Percentiles rank a stretch among this genome's conserved stretches.
Evolutionary conservation across 2,797 vertebrate genomes (phyloP).

Genomic region (Muscicapa striata): DNA sequence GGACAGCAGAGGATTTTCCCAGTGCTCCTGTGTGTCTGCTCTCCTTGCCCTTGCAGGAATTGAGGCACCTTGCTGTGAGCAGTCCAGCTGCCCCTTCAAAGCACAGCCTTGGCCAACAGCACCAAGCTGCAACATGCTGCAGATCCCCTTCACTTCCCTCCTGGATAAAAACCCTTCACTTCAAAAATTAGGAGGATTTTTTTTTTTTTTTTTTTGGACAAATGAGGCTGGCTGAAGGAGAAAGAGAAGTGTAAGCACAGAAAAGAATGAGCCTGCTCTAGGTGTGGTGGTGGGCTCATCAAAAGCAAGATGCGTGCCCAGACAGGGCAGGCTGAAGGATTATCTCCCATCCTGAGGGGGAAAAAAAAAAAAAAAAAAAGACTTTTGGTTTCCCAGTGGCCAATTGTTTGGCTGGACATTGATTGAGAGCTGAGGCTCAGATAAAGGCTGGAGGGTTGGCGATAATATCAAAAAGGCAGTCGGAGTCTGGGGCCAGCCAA

Average conservation of each 20-base stretch:
- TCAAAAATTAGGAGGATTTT: neutral
- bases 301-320: neutral
- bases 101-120: neutral
- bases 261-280: neutral
- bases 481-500: neutral
- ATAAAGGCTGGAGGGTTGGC: neutral
- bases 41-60: neutral
- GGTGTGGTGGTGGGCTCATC: neutral
- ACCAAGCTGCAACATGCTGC: neutral
- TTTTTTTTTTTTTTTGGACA: neutral
- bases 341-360: neutral
- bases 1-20: neutral
- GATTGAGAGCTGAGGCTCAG: neutral
- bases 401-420: neutral
- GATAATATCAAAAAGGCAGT: slow-evolving; percentile 13
- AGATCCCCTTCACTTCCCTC: neutral
- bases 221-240: neutral
- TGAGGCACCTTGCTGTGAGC: neutral
- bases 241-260: neutral
- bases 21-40: neutral
- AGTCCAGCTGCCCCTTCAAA: neutral
- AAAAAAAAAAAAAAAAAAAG: neutral
- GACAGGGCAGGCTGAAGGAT: slow-evolving; percentile 3
- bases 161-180: neutral
- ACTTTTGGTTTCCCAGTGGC: neutral